phyloP scores from a whole-genome alignment of 2,888 invertebrate genomes.

The Lycaena phlaeas region DNA sequence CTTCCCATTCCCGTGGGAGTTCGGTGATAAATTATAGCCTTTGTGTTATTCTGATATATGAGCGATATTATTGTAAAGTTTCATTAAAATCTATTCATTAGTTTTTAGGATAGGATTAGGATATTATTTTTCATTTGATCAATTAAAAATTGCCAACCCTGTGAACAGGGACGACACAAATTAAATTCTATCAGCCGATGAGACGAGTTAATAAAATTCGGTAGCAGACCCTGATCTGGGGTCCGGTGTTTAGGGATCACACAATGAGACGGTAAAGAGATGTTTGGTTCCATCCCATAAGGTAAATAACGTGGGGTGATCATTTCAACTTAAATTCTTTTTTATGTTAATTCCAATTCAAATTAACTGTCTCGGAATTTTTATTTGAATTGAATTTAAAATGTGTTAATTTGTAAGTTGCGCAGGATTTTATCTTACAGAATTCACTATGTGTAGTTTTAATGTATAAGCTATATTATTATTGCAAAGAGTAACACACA shows the following conservation, averaged over 20 bases:
- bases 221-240: constrained; percentile 50
- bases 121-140: too few relatives aligned
- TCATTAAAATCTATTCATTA: too few relatives aligned
- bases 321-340: constrained; percentile 3
- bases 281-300: constrained; percentile 54
- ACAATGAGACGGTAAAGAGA: constrained; percentile 45
- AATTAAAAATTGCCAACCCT: constrained; percentile 21
- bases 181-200: constrained; percentile 63
- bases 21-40: too few relatives aligned
- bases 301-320: constrained; percentile 48
- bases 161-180: constrained; percentile 18
- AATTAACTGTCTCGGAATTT: neutral
- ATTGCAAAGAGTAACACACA: too few relatives aligned
- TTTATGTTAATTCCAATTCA: constrained; percentile 2
- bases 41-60: too few relatives aligned
- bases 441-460: too few relatives aligned
- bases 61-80: too few relatives aligned
- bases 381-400: neutral
- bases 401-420: too few relatives aligned
- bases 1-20: too few relatives aligned
- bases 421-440: too few relatives aligned
- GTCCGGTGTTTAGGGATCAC: constrained; percentile 42
- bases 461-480: too few relatives aligned
- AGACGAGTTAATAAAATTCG: constrained; percentile 70
- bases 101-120: too few relatives aligned